Evolutionary conservation across 2,888 invertebrate genomes (phyloP).

Genomic region (Nomada lathburiana): DNA sequence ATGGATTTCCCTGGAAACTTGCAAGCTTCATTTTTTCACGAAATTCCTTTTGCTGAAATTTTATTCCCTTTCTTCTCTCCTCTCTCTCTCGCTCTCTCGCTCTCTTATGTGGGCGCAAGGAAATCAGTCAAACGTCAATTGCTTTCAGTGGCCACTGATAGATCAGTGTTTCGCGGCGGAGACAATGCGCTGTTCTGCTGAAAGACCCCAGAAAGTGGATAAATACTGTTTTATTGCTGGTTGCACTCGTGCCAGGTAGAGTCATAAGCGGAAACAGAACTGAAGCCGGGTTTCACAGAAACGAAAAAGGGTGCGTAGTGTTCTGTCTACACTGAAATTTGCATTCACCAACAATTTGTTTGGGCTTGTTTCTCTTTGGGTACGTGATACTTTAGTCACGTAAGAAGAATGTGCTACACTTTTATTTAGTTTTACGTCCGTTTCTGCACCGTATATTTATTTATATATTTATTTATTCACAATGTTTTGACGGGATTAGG

Average conservation of each 20-base stretch:
- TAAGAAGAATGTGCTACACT: no score
- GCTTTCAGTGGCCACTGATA: not conserved
- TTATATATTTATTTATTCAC: no score
- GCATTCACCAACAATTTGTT: not conserved
- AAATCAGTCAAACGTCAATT: not conserved
- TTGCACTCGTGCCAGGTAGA: slow-evolving; percentile 7
- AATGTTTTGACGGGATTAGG: no score
- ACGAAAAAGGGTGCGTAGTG: not conserved
- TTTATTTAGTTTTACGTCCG: no score
- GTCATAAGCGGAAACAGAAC: not conserved
- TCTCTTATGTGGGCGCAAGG: not conserved
- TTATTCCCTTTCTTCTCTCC: not conserved
- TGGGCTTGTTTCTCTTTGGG: no score
- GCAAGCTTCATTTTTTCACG: not conserved
- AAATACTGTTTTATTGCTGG: slow-evolving; percentile 27
- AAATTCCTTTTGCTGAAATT: not conserved
- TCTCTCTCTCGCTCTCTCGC: not conserved
- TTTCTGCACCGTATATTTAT: no score
- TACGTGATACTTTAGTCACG: no score
- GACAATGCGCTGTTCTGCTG: not conserved
- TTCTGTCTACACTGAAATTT: slow-evolving; percentile 2
- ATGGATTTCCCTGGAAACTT: not conserved
- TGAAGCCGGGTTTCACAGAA: not conserved
- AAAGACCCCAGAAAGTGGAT: not conserved
- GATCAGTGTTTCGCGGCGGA: not conserved